Base-by-base conservation (phyloP, 2,888 invertebrate genomes). In the Diarsia dahlii region DNA sequence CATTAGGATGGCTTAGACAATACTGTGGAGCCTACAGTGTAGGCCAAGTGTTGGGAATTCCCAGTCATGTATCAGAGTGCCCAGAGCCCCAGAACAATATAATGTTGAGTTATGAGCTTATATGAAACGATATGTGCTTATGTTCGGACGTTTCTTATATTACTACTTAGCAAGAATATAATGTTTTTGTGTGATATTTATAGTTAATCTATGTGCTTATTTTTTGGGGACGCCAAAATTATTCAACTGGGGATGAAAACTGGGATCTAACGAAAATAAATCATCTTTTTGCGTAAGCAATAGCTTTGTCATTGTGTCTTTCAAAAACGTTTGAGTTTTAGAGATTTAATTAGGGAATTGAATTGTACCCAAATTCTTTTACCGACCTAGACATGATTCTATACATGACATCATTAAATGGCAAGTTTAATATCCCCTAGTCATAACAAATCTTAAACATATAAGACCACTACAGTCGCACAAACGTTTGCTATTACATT, bases 1-100 rank as follows among this genome's bases (percentile, higher is more conserved):
- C 84, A 76, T 71, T 76, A 71, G 78, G 74, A 71, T 65, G 84
- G 79, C 79, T 84, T 75, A 79, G 58, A 73, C 66, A 84, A 74
- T 77, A 58, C 64, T 74, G 75, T 75, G 10, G 45, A 8, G 45
- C 45, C 63, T 39, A 63, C 45, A n/a, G 45, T 63, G n/a, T 63
- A 63, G 82, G 71, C 69, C 74, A 75, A 78, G 65, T 78, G 62
- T 75, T 60, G 60, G 60, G 54, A 66, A 81, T 76, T 75, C 75
- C 48, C 71, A 84, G 75, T 66, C 71, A 75, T 78, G 77, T 78
- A 18, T 62, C 28, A 39, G 39, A 64, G 28, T 84, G 56, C 63
- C 52, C 54, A 20, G 56, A 62, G 56, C 13, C 15, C 12, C 56
- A 45, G 58, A 67, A 79, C 73, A 78, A 80, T 64, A 66, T n/a